Percentiles rank a stretch among this genome's conserved stretches.
Evolutionary conservation across 1,140 invertebrate species (phyloP).

Genomic region (Caenorhabditis remanei): DNA sequence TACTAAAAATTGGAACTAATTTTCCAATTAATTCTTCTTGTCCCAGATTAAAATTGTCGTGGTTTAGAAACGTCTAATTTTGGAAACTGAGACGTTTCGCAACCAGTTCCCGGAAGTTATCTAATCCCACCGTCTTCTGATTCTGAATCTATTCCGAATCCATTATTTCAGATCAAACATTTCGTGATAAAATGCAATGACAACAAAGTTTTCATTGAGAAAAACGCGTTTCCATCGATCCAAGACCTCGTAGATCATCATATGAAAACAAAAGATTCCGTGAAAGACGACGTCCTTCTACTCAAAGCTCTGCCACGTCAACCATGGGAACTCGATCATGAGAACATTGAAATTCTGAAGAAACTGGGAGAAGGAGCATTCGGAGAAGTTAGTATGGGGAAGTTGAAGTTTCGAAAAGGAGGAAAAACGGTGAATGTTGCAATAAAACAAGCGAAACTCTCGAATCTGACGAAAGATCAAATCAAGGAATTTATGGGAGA

Average conservation of each 20-base stretch:
- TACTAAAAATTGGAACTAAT: too few species aligned
- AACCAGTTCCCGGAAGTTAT: too few species aligned
- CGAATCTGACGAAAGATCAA: constrained; percentile 34
- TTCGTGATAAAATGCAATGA: constrained; percentile 57
- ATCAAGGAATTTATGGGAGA: constrained; percentile 60
- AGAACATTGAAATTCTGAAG: constrained; percentile 59
- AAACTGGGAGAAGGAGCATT: constrained; percentile 70
- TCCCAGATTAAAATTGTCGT: too few species aligned
- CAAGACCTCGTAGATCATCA: constrained; percentile 59
- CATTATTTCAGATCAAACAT: constrained; percentile 58
- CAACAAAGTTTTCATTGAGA: constrained; percentile 62
- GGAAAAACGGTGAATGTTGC: constrained; percentile 63
- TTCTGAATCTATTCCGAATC: not conserved
- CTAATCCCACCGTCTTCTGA: too few species aligned
- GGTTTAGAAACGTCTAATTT: too few species aligned
- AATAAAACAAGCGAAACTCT: constrained; percentile 64
- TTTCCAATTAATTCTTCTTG: too few species aligned
- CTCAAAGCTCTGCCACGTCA: constrained; percentile 61
- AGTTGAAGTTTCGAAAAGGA: constrained; percentile 36
- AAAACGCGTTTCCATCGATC: constrained; percentile 47
- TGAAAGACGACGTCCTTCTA: constrained; percentile 12
- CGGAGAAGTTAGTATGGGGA: constrained; percentile 59
- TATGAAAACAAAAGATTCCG: constrained; percentile 28
- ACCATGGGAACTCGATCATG: constrained; percentile 66
- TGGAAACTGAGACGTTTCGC: too few species aligned